These are phyloP conservation scores for Lasiommata megera DNA, from an alignment of 2,888 invertebrate species.

Conservation along the genomic window DNA sequence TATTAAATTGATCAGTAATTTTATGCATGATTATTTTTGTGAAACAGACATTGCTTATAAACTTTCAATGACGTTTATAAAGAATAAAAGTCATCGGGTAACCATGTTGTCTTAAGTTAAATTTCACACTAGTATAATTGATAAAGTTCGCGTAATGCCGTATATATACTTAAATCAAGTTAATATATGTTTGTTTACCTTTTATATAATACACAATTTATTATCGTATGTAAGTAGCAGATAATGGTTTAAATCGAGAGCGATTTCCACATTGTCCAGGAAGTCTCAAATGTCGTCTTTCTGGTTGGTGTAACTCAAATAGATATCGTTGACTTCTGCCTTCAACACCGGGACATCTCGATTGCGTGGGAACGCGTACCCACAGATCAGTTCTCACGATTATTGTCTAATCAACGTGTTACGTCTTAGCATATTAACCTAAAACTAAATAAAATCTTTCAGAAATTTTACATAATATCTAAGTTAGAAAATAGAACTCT, in stretches of 20 bases:
- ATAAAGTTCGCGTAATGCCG: no score
- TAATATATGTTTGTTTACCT: no score
- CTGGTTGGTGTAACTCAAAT: constrained; percentile 27
- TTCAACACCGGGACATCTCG: constrained; percentile 25
- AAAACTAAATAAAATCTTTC: constrained; percentile 33
- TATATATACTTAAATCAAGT: no score
- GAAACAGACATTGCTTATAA: no score
- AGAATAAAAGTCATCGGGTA: no score
- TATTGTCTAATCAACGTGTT: constrained; percentile 46
- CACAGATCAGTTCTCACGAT: constrained; percentile 51
- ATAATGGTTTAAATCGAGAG: background rate
- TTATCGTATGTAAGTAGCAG: no score
- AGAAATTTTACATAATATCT: background rate
- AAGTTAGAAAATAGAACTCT: background rate
- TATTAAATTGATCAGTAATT: no score
- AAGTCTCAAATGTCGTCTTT: constrained; percentile 20
- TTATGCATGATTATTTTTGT: no score
- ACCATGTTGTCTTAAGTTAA: no score
- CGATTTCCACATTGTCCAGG: constrained; percentile 6
- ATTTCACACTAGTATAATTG: no score
- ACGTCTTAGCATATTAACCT: constrained; percentile 43
- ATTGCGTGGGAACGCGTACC: constrained; percentile 48
- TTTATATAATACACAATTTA: no score
- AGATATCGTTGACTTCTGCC: constrained; percentile 27
- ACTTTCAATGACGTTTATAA: no score